phyloP scores from a whole-genome alignment of 2,888 invertebrate species.

The Tenthredo livida region DNA sequence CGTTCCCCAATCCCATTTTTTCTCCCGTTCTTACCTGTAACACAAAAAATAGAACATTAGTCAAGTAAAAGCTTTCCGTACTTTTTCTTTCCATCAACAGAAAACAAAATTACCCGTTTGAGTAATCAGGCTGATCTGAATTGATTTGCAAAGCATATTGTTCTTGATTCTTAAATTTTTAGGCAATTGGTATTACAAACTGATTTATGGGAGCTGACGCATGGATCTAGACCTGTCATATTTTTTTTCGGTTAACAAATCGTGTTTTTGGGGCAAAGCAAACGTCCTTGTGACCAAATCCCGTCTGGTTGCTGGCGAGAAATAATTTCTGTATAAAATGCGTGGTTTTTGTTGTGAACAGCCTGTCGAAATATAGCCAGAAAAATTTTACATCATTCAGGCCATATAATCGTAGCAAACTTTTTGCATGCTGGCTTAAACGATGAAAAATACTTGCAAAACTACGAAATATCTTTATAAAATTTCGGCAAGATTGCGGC shows the following conservation, averaged over 20 bases:
- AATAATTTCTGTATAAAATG: conserved; percentile 20
- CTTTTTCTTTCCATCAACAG: background rate
- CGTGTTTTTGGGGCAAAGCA: background rate
- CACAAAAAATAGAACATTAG: conserved; percentile 22
- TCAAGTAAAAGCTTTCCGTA: background rate
- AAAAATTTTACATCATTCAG: conserved; percentile 26
- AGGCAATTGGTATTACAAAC: background rate
- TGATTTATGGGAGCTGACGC: background rate
- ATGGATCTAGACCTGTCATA: background rate
- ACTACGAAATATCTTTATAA: conserved; percentile 1
- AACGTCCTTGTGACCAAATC: conserved; percentile 26
- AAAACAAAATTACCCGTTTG: background rate
- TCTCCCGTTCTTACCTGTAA: conserved; percentile 33
- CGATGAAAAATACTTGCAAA: conserved; percentile 1
- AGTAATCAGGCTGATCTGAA: background rate
- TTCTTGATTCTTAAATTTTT: background rate
- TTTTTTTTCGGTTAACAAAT: conserved; percentile 13
- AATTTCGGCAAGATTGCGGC: background rate
- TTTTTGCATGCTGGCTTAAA: background rate
- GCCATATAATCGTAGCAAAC: background rate
- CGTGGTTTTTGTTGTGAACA: background rate
- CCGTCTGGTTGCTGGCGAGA: background rate
- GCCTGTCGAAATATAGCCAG: conserved; percentile 5
- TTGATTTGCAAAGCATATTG: background rate
- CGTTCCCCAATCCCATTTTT: background rate